phyloP scores from a whole-genome alignment of 2,888 invertebrate genomes.

The Andrena haemorrhoa region DNA sequence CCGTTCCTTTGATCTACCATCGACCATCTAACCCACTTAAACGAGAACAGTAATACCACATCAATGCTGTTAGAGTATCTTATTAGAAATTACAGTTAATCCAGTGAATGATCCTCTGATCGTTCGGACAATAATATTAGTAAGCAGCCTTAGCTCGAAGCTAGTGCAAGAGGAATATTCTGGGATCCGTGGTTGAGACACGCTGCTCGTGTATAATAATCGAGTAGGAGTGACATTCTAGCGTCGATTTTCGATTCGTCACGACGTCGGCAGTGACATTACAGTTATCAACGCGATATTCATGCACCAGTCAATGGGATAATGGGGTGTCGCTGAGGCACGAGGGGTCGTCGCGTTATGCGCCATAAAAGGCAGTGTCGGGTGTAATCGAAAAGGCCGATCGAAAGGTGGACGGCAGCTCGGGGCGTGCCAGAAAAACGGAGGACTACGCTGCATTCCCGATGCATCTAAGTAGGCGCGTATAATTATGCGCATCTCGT shows the following conservation, averaged over 20 bases:
- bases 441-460: conserved; percentile 68
- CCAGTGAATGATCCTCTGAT: too few species aligned
- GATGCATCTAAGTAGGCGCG: conserved; percentile 74
- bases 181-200: too few species aligned
- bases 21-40: conserved; percentile 56
- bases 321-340: conserved; percentile 1
- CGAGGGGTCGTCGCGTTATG: conserved; percentile 21
- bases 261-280: conserved; percentile 7
- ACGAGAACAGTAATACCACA: neutral
- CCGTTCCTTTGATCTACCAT: conserved; percentile 44
- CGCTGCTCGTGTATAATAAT: neutral
- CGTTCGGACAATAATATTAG: too few species aligned
- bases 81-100: too few species aligned
- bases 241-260: conserved; percentile 13
- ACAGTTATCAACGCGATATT: conserved; percentile 9
- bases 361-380: conserved; percentile 43
- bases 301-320: neutral
- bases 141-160: too few species aligned
- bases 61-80: too few species aligned
- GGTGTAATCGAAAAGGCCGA: conserved; percentile 56
- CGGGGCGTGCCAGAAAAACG: conserved; percentile 71
- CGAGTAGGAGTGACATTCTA: neutral
- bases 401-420: conserved; percentile 54
- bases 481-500: conserved; percentile 75
- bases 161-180: too few species aligned